phyloP scores from a whole-genome alignment of 2,113 vertebrate genomes.

The Phycodurus eques region DNA sequence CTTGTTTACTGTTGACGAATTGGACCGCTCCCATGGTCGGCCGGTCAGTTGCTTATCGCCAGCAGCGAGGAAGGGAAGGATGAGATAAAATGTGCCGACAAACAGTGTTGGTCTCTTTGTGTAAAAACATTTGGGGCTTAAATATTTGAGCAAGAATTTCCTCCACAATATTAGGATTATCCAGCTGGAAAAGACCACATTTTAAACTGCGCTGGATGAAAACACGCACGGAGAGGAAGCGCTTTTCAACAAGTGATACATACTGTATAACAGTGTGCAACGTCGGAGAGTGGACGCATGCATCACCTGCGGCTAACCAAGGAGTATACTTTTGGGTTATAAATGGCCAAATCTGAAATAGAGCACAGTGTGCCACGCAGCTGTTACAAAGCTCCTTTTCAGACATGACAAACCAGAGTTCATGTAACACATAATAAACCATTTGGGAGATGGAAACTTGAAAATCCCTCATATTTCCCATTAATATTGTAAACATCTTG shows the following conservation, averaged over 20 bases:
- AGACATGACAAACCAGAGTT: constrained; percentile 38
- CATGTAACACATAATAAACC: constrained; percentile 35
- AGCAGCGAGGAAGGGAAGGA: constrained; percentile 31
- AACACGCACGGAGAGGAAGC: constrained; percentile 21
- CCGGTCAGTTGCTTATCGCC: constrained; percentile 17
- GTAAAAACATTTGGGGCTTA: constrained; percentile 22
- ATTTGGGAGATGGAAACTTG: constrained; percentile 28
- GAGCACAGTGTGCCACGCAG: constrained; percentile 37
- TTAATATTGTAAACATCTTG: constrained; percentile 30
- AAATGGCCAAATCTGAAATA: constrained; percentile 56
- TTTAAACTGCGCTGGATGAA: constrained; percentile 15
- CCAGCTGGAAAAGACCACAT: constrained; percentile 18
- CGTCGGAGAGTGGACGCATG: constrained; percentile 35
- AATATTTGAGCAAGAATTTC: constrained; percentile 32
- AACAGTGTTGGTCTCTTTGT: constrained; percentile 24
- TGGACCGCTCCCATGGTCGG: neutral
- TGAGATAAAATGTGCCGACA: constrained; percentile 28
- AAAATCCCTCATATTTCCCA: constrained; percentile 24
- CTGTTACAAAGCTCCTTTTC: constrained; percentile 57
- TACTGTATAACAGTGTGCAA: constrained; percentile 17
- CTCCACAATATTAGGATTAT: constrained; percentile 17
- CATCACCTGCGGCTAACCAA: constrained; percentile 51
- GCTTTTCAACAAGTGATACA: constrained; percentile 21
- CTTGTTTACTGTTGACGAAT: constrained; percentile 6
- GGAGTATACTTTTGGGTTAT: constrained; percentile 59